Conservation (phyloP, 2,113 vertebrate genomes). For the Sitta europaea region DNA sequence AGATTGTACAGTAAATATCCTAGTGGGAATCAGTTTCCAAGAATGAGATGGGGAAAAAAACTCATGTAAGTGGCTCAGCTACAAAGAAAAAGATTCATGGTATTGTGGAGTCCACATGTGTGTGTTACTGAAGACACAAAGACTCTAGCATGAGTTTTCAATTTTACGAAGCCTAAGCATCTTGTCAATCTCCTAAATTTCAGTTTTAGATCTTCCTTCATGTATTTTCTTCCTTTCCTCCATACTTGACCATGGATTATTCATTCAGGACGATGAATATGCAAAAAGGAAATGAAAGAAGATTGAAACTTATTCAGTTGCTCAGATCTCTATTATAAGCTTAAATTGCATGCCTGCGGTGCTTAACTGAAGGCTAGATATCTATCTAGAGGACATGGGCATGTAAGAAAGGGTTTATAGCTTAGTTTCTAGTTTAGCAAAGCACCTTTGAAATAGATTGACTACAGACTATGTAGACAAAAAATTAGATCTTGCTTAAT, state of each 20-base stretch:
- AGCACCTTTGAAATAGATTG: constrained; percentile 7
- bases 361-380: background rate
- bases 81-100: background rate
- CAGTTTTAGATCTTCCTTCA: background rate
- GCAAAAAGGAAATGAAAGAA: background rate
- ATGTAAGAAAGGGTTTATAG: background rate
- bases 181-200: background rate
- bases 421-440: background rate
- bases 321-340: background rate
- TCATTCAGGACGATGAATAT: background rate
- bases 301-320: background rate
- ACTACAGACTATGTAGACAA: background rate
- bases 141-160: background rate
- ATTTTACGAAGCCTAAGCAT: background rate
- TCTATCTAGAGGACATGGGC: background rate
- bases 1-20: background rate
- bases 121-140: background rate
- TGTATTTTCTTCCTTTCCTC: background rate
- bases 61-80: background rate
- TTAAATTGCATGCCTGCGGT: background rate
- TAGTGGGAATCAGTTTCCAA: background rate
- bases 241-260: background rate
- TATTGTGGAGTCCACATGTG: fast-evolving
- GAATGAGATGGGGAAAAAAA: background rate
- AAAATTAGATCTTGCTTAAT: background rate